Percentiles rank a stretch among this genome's conserved stretches.
phyloP scores from a whole-genome alignment of 2,797 vertebrate genomes.

The Otolemur crassicaudatus region DNA sequence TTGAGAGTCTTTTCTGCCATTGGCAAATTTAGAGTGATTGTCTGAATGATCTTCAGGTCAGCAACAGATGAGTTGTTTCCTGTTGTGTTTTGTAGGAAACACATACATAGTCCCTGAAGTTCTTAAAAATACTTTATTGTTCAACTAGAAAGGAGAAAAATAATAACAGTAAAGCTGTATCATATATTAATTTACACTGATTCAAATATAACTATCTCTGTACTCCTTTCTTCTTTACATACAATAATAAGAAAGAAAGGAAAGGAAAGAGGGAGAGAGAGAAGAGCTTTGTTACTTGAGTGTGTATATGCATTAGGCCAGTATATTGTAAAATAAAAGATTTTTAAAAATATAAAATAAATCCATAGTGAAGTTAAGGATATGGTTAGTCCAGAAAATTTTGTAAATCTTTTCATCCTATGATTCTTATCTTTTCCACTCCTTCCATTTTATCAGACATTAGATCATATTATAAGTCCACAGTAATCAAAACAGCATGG shows the following conservation, averaged over 20 bases:
- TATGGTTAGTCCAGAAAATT: neutral
- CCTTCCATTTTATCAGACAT: neutral
- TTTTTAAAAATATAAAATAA: neutral
- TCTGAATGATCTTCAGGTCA: neutral
- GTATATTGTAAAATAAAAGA: too few relatives aligned
- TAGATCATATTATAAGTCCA: too few relatives aligned
- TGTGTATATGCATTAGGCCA: neutral
- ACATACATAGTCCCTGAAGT: neutral
- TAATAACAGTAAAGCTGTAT: neutral
- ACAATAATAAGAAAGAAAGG: neutral
- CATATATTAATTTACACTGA: neutral
- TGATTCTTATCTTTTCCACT: neutral
- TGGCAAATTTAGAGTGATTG: neutral
- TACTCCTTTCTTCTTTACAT: neutral
- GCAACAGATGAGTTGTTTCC: neutral
- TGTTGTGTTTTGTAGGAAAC: neutral
- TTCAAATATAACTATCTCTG: neutral
- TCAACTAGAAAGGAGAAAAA: neutral
- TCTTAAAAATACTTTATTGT: neutral
- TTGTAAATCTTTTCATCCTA: neutral
- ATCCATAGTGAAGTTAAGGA: neutral
- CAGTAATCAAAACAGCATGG: too few relatives aligned
- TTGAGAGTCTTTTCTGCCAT: neutral
- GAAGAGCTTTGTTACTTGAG: neutral
- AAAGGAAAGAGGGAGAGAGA: neutral